Evolutionary conservation across 2,797 vertebrate genomes (phyloP).

Genomic region (Clarias laeviceps): DNA sequence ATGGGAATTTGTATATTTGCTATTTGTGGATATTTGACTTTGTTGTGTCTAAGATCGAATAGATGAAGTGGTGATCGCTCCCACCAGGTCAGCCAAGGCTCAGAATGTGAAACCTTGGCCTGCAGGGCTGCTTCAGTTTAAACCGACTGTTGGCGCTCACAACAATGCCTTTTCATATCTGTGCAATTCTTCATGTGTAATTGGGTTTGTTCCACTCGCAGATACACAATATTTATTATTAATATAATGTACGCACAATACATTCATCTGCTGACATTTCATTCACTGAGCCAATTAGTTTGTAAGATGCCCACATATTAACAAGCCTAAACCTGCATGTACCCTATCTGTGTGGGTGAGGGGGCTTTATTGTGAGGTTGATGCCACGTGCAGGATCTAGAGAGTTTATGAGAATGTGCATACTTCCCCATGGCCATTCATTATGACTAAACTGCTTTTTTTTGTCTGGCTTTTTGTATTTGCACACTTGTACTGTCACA

Average conservation of each 20-base stretch:
- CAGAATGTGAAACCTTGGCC: neutral
- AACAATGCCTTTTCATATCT: neutral
- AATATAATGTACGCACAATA: neutral
- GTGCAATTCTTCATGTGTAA: neutral
- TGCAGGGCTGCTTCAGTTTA: neutral
- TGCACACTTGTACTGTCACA: conserved; percentile 42
- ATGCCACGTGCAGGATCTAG: conserved; percentile 47
- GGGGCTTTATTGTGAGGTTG: conserved; percentile 29
- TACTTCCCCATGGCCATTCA: conserved; percentile 39
- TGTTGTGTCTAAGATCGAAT: neutral
- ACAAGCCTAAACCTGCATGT: neutral
- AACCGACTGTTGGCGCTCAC: neutral
- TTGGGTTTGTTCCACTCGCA: neutral
- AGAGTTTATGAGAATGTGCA: conserved; percentile 36
- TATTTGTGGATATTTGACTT: neutral
- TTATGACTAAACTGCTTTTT: conserved; percentile 46
- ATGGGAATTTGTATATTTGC: neutral
- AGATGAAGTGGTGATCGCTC: neutral
- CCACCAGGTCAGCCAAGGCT: neutral
- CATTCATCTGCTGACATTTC: conserved; percentile 2
- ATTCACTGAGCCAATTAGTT: neutral
- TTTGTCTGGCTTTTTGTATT: conserved; percentile 28
- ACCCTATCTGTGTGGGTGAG: neutral
- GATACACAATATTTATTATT: conserved; percentile 7
- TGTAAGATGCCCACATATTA: neutral